phyloP scores from a whole-genome alignment of 2,113 vertebrate genomes.

The Perca schrenkii region DNA sequence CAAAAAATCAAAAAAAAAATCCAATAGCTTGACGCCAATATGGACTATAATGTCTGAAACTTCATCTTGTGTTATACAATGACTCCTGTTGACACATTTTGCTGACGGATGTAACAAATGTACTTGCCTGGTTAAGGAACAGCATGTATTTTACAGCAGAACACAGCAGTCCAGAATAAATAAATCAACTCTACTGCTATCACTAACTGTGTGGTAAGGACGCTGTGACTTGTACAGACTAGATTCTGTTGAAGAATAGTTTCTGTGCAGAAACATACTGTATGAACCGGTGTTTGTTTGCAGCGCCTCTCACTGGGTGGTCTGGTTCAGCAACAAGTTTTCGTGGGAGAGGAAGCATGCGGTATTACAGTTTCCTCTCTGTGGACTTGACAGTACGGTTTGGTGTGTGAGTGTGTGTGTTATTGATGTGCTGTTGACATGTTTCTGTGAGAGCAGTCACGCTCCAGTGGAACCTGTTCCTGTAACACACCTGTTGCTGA shows the following conservation, averaged over 20 bases:
- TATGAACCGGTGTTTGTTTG: constrained; percentile 53
- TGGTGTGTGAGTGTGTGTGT: constrained; percentile 44
- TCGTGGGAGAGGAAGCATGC: constrained; percentile 59
- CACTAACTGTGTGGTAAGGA: neutral
- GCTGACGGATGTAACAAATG: neutral
- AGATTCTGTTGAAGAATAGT: constrained; percentile 18
- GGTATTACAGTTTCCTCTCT: constrained; percentile 59
- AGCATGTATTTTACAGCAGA: neutral
- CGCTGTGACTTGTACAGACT: neutral
- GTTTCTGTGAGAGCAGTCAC: constrained; percentile 48
- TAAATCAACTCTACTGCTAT: neutral
- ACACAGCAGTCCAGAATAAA: neutral
- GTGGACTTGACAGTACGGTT: constrained; percentile 28
- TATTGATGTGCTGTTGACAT: constrained; percentile 71
- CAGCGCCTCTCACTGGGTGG: constrained; percentile 68
- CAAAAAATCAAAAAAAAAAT: neutral
- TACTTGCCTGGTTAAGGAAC: neutral
- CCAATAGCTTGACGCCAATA: neutral
- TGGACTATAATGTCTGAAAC: too few species aligned
- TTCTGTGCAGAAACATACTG: neutral
- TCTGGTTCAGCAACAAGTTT: constrained; percentile 37
- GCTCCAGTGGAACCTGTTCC: constrained; percentile 37
- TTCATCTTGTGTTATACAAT: neutral
- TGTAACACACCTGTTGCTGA: constrained; percentile 69
- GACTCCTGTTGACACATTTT: neutral